Conservation (phyloP, 2,888 invertebrate genomes). For the Copidosoma aretas region DNA sequence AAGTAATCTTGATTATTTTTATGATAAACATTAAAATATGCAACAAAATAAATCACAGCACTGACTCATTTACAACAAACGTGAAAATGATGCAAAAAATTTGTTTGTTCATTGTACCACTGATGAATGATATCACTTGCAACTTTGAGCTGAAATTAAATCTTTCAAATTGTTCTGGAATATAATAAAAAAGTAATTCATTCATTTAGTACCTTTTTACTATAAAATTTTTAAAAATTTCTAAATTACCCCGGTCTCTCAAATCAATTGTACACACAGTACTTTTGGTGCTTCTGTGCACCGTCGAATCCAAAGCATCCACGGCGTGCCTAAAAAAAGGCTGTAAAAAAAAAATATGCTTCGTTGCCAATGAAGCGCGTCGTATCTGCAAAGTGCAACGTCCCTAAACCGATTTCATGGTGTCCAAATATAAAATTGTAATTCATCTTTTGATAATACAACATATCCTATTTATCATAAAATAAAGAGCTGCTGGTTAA, state of each 20-base stretch:
- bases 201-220: too few relatives aligned
- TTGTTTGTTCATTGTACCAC: too few relatives aligned
- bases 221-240: neutral
- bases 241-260: slow-evolving; percentile 41
- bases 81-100: too few relatives aligned
- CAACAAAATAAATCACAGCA: too few relatives aligned
- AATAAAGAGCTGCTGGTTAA: too few relatives aligned
- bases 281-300: slow-evolving; percentile 20
- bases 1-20: too few relatives aligned
- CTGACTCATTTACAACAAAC: too few relatives aligned
- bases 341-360: slow-evolving; percentile 56
- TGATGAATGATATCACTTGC: too few relatives aligned
- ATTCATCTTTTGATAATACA: slow-evolving; percentile 1
- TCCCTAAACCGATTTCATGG: slow-evolving; percentile 45
- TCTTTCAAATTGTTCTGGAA: too few relatives aligned
- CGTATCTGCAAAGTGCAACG: slow-evolving; percentile 54
- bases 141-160: too few relatives aligned
- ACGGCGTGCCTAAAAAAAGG: slow-evolving; percentile 59
- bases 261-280: slow-evolving; percentile 12
- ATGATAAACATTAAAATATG: too few relatives aligned
- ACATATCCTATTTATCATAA: neutral
- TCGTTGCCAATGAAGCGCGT: slow-evolving; percentile 40
- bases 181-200: too few relatives aligned
- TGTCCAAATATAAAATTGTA: slow-evolving; percentile 9
- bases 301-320: slow-evolving; percentile 49